These are phyloP conservation scores for Coptodon rendalli DNA, from an alignment of 2,113 vertebrate species.

Conservation along the genomic window DNA sequence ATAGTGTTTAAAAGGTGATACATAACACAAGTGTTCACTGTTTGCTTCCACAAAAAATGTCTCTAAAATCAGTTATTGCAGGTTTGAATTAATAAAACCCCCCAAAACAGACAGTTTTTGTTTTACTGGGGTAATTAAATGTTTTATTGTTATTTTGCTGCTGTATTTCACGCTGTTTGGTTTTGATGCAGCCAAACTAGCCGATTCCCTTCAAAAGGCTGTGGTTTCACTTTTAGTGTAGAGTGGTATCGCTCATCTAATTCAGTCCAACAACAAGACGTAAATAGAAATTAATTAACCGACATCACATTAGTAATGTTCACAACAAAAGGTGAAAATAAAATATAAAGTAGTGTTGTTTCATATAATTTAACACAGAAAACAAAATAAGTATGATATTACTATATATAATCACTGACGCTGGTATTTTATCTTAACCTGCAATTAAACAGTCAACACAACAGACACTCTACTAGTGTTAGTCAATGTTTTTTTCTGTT, in stretches of 20 bases:
- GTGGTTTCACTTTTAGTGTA: background rate
- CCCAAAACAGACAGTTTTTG: background rate
- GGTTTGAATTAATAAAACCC: background rate
- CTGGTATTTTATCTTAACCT: constrained; percentile 7
- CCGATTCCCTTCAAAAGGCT: background rate
- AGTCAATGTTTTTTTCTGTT: background rate
- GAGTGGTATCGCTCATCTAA: background rate
- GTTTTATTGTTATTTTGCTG: background rate
- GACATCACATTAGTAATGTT: background rate
- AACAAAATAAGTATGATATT: background rate
- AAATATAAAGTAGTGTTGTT: constrained; percentile 1
- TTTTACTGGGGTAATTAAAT: background rate
- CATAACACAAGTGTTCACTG: background rate
- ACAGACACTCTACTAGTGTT: background rate
- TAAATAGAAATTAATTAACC: background rate
- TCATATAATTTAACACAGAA: constrained; percentile 18
- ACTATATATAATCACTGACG: background rate
- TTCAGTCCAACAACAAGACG: background rate
- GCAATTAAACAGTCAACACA: background rate
- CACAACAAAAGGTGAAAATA: background rate
- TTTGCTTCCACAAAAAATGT: background rate
- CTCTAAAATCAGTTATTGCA: background rate
- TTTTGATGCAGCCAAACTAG: background rate
- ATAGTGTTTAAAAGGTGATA: background rate
- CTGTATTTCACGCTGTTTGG: background rate